Base-by-base conservation (phyloP, 2,113 vertebrate species). In the Lathamus discolor region DNA sequence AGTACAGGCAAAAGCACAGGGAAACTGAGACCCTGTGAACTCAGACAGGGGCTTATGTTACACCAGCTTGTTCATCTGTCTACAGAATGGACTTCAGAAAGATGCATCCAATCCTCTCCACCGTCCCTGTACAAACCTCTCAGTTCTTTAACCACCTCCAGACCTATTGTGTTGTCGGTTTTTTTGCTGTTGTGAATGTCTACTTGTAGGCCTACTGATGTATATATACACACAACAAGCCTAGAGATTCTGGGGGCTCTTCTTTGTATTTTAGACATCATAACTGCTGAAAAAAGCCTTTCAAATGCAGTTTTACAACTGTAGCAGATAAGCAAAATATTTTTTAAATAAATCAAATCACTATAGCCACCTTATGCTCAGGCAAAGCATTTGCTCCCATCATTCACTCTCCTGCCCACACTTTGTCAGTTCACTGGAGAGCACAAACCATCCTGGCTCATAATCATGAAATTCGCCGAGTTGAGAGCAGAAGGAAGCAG, bases 31-130 rank as follows among this genome's bases (percentile, higher is more conserved):
- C 6, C 19, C 62, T 13, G 4, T 1, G 28, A 41, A 61, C 13
- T 73, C 39, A 37, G 39, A 13, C 1, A 1, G 8, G 6, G 31
- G 20, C 18, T 69, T 35, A 20, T 0, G 0, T n/a, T 55, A 19
- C 3, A 70, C 9, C 75, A 39, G 16, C 15, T n/a, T 29, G 2
- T 11, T 64, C 10, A 9, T 9, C 39, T 37, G 33, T 8, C 29
- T 61, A 37, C 51, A 81, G 6, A 92, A 48, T 0, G 3, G 24
- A 48, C 11, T 63, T 76, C 17, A 7, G 9, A 85, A 92, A 91
- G 41, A 18, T 11, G 3, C 64, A 13, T 33, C 28, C 17, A 79
- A 59, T 39, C 28, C 18, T 19, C 37, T 17, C 23, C 33, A 29
- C 19, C 31, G 41, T 62, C 52, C 61, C n/a, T 4, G 7, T 43